These are phyloP conservation scores for Oreohelix idahoensis DNA, from an alignment of 1,140 invertebrate genomes.

Conservation along the genomic window DNA sequence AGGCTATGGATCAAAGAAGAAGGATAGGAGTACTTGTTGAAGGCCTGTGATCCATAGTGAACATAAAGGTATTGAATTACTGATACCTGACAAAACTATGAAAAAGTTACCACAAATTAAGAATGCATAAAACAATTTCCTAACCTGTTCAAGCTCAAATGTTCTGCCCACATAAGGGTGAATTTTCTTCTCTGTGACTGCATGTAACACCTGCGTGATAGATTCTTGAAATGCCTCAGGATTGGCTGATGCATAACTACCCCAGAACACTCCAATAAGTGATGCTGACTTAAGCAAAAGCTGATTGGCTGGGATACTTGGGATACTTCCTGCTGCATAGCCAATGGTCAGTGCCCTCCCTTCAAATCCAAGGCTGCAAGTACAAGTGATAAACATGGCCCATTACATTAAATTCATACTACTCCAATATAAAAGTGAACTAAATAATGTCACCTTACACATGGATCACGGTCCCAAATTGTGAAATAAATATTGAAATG, in stretches of 20 bases:
- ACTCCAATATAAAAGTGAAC: no score
- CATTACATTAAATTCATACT: no score
- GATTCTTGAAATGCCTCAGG: conserved; percentile 46
- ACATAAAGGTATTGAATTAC: no score
- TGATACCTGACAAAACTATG: no score
- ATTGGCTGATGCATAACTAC: conserved; percentile 44
- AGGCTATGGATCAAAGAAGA: no score
- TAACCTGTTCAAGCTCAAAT: conserved; percentile 55
- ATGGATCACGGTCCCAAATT: no score
- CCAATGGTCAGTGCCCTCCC: conserved; percentile 56
- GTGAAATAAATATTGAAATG: no score
- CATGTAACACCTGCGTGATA: conserved; percentile 43
- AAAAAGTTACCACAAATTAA: no score
- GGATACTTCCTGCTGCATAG: conserved; percentile 58
- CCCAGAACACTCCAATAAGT: conserved; percentile 57
- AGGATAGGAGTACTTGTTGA: no score
- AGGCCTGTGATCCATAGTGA: no score
- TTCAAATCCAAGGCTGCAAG: conserved; percentile 53
- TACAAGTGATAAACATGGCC: no score
- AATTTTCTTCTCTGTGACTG: conserved; percentile 36
- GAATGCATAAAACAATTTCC: background rate
- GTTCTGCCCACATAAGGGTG: conserved; percentile 49
- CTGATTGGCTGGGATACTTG: conserved; percentile 53
- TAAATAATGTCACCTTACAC: no score
- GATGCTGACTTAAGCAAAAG: conserved; percentile 56